Evolutionary conservation across 2,797 vertebrate species (phyloP), one percentile per base, ranked within the genome.

Genomic region (Atherinosoma microstoma): DNA sequence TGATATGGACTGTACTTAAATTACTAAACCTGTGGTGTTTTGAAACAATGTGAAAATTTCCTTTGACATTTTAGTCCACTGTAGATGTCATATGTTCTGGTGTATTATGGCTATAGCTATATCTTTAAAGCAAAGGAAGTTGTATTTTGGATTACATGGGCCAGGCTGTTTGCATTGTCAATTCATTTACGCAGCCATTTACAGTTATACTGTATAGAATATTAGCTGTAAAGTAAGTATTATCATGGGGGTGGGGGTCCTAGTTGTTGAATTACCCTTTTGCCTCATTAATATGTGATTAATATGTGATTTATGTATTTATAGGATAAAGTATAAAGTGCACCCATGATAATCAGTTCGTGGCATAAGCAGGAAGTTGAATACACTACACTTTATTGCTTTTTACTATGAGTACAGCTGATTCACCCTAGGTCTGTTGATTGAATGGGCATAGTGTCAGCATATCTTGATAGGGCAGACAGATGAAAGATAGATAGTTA

Each of bases 1-100:
- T 80, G 27, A 16, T 68, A 51, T 67, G 2, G 38, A 36, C 24
- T 58, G 34, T 64, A 60, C n/a, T 38, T 30, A 45, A 59, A 54
- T 62, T 16, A 0, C 62, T 59, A 27, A 56, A 70, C 53, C 0
- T 67, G 1, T 58, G 10, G 7, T 57, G n/a, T 32, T 64, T 63
- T 20, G 18, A 54, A 62, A 57, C 40, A 12, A 51, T 2, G 0
- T 62, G 45, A 22, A 56, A 53, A 24, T 51, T 16, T 22, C 18
- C 12, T 61, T 35, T 61, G 8, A 47, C 6, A 12, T 63, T 47
- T 24, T 22, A 42, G 13, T 34, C 9, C 27, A 16, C 20, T 20
- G 10, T 9, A 45, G 10, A 18, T 47, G 27, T 18, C 47, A 3
- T 6, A 49, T 47, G 18, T 20, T 47, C 42, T 63, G 16, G 20